Conservation (phyloP, 2,888 invertebrate genomes). For the Cheilosia pagana region DNA sequence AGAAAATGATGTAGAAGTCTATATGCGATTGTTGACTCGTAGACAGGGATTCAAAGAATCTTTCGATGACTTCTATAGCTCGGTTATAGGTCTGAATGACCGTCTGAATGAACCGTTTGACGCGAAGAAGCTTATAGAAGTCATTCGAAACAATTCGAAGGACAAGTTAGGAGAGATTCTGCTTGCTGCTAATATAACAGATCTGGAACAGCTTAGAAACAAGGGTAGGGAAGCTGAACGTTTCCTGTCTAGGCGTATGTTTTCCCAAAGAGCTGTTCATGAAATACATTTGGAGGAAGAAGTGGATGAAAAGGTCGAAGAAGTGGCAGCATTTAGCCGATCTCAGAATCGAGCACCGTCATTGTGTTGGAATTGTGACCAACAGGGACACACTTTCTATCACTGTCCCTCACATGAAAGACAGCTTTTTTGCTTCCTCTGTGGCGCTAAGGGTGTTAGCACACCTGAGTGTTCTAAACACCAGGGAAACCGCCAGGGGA, state of each 20-base stretch:
- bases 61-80: too few relatives aligned
- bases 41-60: too few relatives aligned
- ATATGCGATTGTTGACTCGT: too few relatives aligned
- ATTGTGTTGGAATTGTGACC: background rate
- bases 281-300: constrained; percentile 2
- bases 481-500: background rate
- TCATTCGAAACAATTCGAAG: too few relatives aligned
- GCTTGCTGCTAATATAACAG: background rate
- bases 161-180: too few relatives aligned
- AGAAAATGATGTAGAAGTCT: too few relatives aligned
- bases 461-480: constrained; percentile 6
- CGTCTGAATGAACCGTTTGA: too few relatives aligned
- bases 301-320: background rate
- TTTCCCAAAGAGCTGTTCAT: background rate
- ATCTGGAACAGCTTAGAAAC: background rate
- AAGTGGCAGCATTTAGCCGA: constrained; percentile 6
- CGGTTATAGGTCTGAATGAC: too few relatives aligned
- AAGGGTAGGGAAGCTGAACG: constrained; percentile 11
- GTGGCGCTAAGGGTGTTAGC: background rate
- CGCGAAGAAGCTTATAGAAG: too few relatives aligned
- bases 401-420: background rate
- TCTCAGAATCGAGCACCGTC: background rate
- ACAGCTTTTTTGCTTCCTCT: constrained; percentile 14
- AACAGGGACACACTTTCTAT: constrained; percentile 10
- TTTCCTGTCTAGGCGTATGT: background rate